Percentiles rank a stretch among this genome's conserved stretches.
Conservation (phyloP, 2,888 invertebrate species). For the Platerodrilus igneus region DNA sequence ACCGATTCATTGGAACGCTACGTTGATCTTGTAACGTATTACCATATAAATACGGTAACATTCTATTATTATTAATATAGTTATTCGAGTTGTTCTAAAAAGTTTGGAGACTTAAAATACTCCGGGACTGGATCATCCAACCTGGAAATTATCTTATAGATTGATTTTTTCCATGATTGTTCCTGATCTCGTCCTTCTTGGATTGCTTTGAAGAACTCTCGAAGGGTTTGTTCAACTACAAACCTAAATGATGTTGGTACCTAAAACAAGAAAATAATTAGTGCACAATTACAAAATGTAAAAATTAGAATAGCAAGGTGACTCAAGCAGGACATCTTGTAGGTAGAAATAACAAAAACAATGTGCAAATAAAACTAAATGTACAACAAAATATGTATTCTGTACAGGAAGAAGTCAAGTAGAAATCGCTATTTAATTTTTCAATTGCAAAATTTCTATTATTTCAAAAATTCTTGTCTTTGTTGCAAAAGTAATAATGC, state of each 20-base stretch:
- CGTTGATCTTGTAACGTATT: conserved; percentile 30
- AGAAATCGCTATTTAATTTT: too few species aligned
- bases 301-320: conserved; percentile 8
- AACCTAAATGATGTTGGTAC: conserved; percentile 96
- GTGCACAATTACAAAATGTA: background rate
- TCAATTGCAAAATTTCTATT: too few species aligned
- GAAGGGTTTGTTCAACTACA: conserved; percentile 95
- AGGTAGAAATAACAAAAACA: conserved; percentile 1
- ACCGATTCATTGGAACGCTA: conserved; percentile 43
- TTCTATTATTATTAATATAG: too few species aligned
- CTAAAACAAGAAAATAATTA: conserved; percentile 50
- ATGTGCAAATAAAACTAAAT: conserved; percentile 5
- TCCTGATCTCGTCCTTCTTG: conserved; percentile 95
- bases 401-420: too few species aligned
- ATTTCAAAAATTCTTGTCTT: too few species aligned
- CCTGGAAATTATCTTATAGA: conserved; percentile 99
- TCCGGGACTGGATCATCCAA: conserved; percentile 99
- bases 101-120: conserved; percentile 99
- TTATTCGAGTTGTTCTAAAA: conserved; percentile 97
- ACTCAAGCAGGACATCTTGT: conserved; percentile 14
- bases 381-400: background rate
- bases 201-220: conserved; percentile 98
- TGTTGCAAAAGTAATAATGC: too few species aligned
- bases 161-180: conserved; percentile 99
- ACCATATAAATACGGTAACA: conserved; percentile 36